Evolutionary conservation across 2,888 invertebrate species (phyloP), one percentile per base, ranked within the genome.

Genomic region (Heteropelma amictum): DNA sequence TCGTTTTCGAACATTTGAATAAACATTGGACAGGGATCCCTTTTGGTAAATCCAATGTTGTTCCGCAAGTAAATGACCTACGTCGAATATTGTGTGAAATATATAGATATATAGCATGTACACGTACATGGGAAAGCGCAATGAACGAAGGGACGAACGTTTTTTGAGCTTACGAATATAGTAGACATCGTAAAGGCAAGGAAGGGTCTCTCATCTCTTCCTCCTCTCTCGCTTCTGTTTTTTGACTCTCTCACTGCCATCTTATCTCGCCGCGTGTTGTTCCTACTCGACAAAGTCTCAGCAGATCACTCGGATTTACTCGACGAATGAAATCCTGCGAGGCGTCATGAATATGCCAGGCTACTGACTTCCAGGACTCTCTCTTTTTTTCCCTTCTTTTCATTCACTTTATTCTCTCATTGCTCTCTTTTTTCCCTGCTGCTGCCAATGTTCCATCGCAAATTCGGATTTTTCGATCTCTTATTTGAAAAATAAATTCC

Each of bases 271-370:
- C 33, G 53, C 61, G 10, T 33, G 23, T 54, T 64, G 45, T 54
- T 40, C 70, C 67, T 67, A 54, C 60, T 63, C 58, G 40, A 65
- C 33, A 58, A 67, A 30, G 47, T 33, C 58, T 69, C 54, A 35
- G 19, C 49, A 61, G 54, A 69, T 84, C 64, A 81, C 80, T 76
- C 79, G 84, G 85, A 85, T 84, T 85, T 84, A 84, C 80, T 77
- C 77, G 45, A 64, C 80, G 73, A 83, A 84, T 84, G 85, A 85
- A 85, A 85, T 84, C 81, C 80, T 79, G 82, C 80, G 80, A 81
- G 80, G 80, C 70, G 81, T 81, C 83, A 83, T 81, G 84, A 85
- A 85, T 83, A 84, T 79, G 81, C 77, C 67, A 49, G 30, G 38
- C 14, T 60, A 56, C 68, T 54, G 67, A 70, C 67, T 75, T 63